Evolutionary conservation across 2,888 invertebrate species (phyloP).

Genomic region (Aleiodes alternator): DNA sequence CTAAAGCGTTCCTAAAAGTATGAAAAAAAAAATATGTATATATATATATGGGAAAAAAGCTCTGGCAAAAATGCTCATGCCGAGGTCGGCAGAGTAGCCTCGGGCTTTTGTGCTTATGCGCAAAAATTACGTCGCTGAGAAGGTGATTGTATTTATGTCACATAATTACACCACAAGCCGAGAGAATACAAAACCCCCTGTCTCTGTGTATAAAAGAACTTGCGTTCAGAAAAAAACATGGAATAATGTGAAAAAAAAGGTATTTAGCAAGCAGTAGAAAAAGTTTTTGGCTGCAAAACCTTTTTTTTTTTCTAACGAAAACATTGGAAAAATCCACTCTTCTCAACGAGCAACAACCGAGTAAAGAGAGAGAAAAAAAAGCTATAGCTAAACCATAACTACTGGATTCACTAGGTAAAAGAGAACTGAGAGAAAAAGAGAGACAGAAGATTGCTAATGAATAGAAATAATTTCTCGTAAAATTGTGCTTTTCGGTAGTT

Average conservation of each 20-base stretch:
- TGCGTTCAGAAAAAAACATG: constrained; percentile 28
- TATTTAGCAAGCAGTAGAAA: constrained; percentile 22
- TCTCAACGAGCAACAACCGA: constrained; percentile 28
- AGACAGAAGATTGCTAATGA: constrained; percentile 72
- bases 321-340: constrained; percentile 12
- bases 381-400: constrained; percentile 25
- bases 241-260: constrained; percentile 28
- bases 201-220: constrained; percentile 2
- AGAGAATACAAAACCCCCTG: constrained; percentile 23
- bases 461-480: constrained; percentile 73
- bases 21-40: constrained; percentile 51
- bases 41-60: too few relatives aligned
- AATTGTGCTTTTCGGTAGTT: constrained; percentile 62
- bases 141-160: constrained; percentile 50
- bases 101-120: constrained; percentile 50
- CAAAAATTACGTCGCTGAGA: constrained; percentile 46
- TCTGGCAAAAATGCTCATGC: constrained; percentile 35
- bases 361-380: not conserved
- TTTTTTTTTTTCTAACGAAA: constrained; percentile 40
- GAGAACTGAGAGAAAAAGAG: constrained; percentile 52
- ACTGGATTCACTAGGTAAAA: constrained; percentile 51
- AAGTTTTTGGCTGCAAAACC: constrained; percentile 40
- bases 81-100: constrained; percentile 32
- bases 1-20: constrained; percentile 60
- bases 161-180: constrained; percentile 44